Evolutionary conservation across 2,113 vertebrate genomes (phyloP).

Genomic region (Triplophysa siluroides): DNA sequence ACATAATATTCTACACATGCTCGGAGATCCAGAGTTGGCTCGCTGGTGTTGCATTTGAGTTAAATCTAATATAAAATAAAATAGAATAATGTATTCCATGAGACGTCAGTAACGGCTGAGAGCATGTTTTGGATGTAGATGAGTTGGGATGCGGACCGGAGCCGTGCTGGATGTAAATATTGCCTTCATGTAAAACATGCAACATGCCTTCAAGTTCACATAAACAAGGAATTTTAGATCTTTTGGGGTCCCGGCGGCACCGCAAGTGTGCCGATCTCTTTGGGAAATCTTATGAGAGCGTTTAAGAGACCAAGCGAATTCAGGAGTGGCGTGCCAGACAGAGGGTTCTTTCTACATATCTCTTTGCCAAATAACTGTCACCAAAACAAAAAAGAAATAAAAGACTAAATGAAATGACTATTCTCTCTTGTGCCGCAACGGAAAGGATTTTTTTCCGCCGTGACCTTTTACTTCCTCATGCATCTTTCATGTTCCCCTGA

Average conservation of each 20-base stretch:
- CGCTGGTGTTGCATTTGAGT: conserved; percentile 60
- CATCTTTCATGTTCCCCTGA: conserved; percentile 86
- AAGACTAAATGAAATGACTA: conserved; percentile 63
- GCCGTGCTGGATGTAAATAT: conserved; percentile 52
- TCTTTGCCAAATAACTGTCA: conserved; percentile 19
- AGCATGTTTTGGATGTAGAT: conserved; percentile 58
- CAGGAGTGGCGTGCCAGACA: not conserved
- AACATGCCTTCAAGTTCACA: conserved; percentile 36
- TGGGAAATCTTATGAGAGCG: not conserved
- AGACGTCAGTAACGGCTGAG: conserved; percentile 54
- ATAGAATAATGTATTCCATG: conserved; percentile 64
- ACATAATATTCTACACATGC: conserved; percentile 67
- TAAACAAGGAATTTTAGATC: conserved; percentile 49
- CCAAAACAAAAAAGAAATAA: conserved; percentile 41
- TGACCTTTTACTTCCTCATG: conserved; percentile 84
- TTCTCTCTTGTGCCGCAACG: conserved; percentile 81
- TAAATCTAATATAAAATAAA: conserved; percentile 63
- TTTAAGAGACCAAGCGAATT: conserved; percentile 18
- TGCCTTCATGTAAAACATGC: conserved; percentile 38
- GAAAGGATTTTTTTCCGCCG: conserved; percentile 79
- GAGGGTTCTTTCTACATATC: not conserved
- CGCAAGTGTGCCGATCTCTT: not conserved
- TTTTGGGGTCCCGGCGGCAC: conserved; percentile 34
- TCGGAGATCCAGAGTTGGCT: conserved; percentile 55
- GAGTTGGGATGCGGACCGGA: conserved; percentile 28